phyloP scores from a whole-genome alignment of 1,140 invertebrate genomes.

The Pygmarrhopalites habei region DNA sequence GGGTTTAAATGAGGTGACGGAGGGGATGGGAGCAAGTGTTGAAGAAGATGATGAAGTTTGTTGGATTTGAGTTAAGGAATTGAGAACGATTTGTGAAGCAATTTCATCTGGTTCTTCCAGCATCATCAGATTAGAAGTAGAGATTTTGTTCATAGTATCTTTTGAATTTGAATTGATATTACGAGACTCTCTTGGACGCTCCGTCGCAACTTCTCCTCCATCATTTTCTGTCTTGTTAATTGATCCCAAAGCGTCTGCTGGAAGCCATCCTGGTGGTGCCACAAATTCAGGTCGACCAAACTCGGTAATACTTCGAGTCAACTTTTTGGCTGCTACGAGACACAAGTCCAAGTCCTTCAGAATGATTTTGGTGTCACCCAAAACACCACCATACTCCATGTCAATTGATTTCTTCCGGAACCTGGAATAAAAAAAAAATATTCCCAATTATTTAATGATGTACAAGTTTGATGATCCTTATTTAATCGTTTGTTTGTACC shows the following conservation, averaged over 20 bases:
- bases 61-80: too few species aligned
- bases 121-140: too few species aligned
- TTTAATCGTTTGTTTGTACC: neutral
- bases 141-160: too few species aligned
- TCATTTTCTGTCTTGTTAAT: too few species aligned
- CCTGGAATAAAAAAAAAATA: neutral
- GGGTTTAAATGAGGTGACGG: too few species aligned
- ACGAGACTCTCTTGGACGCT: too few species aligned
- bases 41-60: too few species aligned
- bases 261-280: neutral
- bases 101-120: too few species aligned
- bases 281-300: neutral
- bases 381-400: conserved; percentile 9
- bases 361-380: neutral
- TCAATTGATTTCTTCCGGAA: neutral
- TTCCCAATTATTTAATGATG: neutral
- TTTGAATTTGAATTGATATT: too few species aligned
- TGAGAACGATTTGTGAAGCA: too few species aligned
- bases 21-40: too few species aligned
- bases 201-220: too few species aligned
- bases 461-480: neutral
- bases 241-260: neutral
- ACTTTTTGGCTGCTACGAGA: neutral
- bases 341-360: conserved; percentile 8
- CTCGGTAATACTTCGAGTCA: neutral